phyloP scores from a whole-genome alignment of 2,888 invertebrate genomes.

The Eristalis intricaria region DNA sequence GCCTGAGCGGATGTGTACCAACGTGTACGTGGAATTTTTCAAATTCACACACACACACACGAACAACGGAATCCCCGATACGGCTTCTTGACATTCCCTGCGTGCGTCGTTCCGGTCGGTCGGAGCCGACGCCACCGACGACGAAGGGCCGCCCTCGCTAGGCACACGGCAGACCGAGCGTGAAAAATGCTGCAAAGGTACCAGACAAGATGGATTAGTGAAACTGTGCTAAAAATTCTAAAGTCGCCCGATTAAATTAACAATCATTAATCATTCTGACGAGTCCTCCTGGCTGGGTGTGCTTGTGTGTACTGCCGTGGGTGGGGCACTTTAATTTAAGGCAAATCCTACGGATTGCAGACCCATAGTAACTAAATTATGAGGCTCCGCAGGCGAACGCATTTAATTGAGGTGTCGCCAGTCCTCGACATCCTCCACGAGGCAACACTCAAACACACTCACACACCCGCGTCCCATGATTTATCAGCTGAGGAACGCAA shows the following conservation, averaged over 20 bases:
- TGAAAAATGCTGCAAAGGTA: constrained; percentile 64
- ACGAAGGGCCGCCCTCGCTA: neutral
- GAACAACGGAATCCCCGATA: constrained; percentile 4
- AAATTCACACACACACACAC: neutral
- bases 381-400: neutral
- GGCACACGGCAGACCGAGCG: constrained; percentile 47
- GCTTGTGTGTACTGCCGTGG: neutral
- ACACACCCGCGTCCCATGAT: neutral
- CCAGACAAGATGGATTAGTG: constrained; percentile 70
- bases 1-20: neutral
- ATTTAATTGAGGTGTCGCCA: neutral
- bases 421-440: neutral
- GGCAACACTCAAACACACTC: neutral
- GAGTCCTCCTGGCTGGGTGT: constrained; percentile 17
- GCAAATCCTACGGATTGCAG: constrained; percentile 42
- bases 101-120: neutral
- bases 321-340: constrained; percentile 54
- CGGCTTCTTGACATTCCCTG: neutral
- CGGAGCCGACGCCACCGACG: no score
- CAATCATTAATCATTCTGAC: constrained; percentile 69
- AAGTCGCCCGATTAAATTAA: constrained; percentile 72
- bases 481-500: no score
- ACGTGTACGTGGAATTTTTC: constrained; percentile 9
- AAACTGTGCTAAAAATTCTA: constrained; percentile 71
- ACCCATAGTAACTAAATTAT: neutral